Conservation (phyloP, 1,140 invertebrate species). For the Orius insidiosus region DNA sequence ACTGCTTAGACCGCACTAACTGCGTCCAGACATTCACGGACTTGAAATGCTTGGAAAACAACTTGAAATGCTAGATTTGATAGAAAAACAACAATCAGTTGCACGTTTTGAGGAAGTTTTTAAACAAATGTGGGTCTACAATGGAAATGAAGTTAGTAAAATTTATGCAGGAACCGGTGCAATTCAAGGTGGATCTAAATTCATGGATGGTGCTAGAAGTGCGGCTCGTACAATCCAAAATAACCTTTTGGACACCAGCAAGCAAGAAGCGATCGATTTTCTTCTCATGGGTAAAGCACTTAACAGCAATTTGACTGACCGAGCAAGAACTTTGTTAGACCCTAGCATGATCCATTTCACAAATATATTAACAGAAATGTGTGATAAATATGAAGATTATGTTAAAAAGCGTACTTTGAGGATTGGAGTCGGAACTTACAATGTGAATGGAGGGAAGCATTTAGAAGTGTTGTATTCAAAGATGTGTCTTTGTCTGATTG, state of each 20-base stretch:
- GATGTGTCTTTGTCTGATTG: conserved; percentile 87
- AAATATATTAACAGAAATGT: conserved; percentile 62
- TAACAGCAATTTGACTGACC: conserved; percentile 77
- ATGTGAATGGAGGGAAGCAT: conserved; percentile 98
- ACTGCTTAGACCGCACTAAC: conserved; percentile 96
- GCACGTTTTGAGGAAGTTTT: conserved; percentile 85
- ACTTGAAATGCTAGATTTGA: conserved; percentile 39
- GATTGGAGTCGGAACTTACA: conserved; percentile 89
- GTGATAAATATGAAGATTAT: conserved; percentile 68
- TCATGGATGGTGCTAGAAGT: conserved; percentile 90
- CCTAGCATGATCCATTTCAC: conserved; percentile 66
- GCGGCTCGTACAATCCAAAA: conserved; percentile 97
- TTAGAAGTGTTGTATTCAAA: conserved; percentile 90
- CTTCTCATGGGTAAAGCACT: conserved; percentile 79
- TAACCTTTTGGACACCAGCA: conserved; percentile 91
- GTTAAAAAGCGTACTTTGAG: conserved; percentile 51
- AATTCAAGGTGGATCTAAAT: conserved; percentile 84
- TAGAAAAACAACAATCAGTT: conserved; percentile 41
- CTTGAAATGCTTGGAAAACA: conserved; percentile 42
- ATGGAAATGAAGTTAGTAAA: conserved; percentile 97
- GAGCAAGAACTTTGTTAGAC: conserved; percentile 73
- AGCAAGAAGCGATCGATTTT: conserved; percentile 98
- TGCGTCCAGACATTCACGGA: conserved; percentile 88
- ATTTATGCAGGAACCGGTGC: conserved; percentile 99
- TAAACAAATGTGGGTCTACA: conserved; percentile 96